Conservation (phyloP, 1,140 invertebrate species). For the Tetramorium simillimum region DNA sequence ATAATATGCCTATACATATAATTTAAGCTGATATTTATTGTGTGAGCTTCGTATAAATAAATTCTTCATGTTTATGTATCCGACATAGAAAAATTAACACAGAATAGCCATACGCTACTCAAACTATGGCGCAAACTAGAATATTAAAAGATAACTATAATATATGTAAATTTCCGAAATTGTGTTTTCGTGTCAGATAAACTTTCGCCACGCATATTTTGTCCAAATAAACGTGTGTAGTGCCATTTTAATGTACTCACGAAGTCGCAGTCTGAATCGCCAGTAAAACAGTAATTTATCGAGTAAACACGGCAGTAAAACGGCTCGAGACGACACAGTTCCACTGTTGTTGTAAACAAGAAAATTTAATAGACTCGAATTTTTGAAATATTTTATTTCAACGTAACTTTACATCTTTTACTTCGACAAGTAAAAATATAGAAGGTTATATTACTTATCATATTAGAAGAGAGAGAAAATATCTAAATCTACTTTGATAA, state of each 20-base stretch:
- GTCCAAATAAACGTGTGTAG: not conserved
- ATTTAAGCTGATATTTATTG: slow-evolving; percentile 14
- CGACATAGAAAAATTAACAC: not conserved
- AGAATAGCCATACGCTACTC: not conserved
- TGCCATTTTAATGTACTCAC: slow-evolving; percentile 63
- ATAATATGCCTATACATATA: not conserved
- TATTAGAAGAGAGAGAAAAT: not conserved
- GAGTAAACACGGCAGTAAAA: slow-evolving; percentile 70
- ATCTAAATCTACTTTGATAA: not conserved
- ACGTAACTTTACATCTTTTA: not conserved
- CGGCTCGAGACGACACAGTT: slow-evolving; percentile 45
- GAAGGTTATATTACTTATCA: not conserved
- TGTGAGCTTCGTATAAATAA: not conserved
- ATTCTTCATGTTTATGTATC: not conserved
- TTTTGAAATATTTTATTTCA: not conserved
- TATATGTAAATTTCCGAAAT: slow-evolving; percentile 55
- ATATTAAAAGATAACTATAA: slow-evolving; percentile 17
- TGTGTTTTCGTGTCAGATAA: slow-evolving; percentile 59
- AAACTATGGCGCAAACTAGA: not conserved
- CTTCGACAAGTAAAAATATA: not conserved
- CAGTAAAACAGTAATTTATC: slow-evolving; percentile 70
- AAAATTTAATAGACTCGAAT: slow-evolving; percentile 38
- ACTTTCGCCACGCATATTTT: slow-evolving; percentile 2
- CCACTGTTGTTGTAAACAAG: slow-evolving; percentile 39
- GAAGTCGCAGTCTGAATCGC: slow-evolving; percentile 54